A percentile compares a stretch with the other conserved stretches of the same genome.
phyloP scores from a whole-genome alignment of 2,888 invertebrate genomes.

The Mylabris sibirica region DNA sequence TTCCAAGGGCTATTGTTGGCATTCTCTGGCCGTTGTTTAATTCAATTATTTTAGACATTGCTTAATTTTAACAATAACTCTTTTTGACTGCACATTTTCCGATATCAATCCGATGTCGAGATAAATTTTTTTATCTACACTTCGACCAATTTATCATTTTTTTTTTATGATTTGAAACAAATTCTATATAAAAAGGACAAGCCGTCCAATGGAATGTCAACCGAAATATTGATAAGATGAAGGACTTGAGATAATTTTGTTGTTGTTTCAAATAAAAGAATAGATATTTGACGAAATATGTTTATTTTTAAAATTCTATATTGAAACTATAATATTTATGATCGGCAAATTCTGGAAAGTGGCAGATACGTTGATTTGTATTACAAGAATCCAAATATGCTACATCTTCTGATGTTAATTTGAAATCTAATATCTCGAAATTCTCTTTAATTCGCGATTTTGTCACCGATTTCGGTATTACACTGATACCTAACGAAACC shows the following conservation, averaged over 20 bases:
- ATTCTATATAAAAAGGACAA: background rate
- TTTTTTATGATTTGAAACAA: background rate
- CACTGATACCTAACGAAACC: constrained; percentile 57
- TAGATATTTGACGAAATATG: background rate
- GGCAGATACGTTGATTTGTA: constrained; percentile 69
- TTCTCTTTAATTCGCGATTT: constrained; percentile 75
- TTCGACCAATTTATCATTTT: constrained; percentile 13
- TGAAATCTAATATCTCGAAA: constrained; percentile 79
- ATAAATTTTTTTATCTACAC: constrained; percentile 24
- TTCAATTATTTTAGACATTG: background rate
- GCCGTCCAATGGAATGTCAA: background rate
- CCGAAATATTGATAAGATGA: background rate
- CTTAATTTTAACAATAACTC: background rate
- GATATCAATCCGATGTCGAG: constrained; percentile 58
- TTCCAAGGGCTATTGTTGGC: constrained; percentile 71
- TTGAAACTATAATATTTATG: constrained; percentile 59
- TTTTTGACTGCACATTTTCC: background rate
- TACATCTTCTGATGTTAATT: constrained; percentile 73
- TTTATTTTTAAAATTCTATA: constrained; percentile 46
- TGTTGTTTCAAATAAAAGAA: background rate
- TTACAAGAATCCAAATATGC: constrained; percentile 73
- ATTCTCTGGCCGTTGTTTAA: constrained; percentile 61
- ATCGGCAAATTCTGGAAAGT: constrained; percentile 48
- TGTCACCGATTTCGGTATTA: constrained; percentile 86
- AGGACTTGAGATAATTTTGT: too few species aligned